These are phyloP conservation scores for Merodon equestris DNA, from an alignment of 2,888 invertebrate species.

Conservation along the genomic window DNA sequence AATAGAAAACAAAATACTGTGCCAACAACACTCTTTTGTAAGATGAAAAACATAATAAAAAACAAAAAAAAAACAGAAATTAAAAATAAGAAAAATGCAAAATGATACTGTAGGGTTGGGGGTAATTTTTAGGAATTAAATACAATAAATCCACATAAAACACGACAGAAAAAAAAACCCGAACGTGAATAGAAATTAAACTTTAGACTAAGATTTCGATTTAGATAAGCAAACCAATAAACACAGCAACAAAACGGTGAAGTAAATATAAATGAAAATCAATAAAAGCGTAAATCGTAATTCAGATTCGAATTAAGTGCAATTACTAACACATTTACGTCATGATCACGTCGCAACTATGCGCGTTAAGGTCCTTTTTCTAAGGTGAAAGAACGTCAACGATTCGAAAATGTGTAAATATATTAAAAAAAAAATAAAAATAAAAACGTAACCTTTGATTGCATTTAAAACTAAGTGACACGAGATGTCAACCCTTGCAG, in stretches of 20 bases:
- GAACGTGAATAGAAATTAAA: not conserved
- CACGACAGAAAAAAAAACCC: constrained; percentile 9
- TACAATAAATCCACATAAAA: no score
- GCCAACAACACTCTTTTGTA: constrained; percentile 66
- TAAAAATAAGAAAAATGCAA: constrained; percentile 17
- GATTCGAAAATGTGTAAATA: no score
- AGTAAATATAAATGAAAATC: no score
- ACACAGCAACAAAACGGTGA: constrained; percentile 33
- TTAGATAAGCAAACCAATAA: constrained; percentile 35
- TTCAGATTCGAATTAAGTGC: constrained; percentile 66
- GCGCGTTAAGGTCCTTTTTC: no score
- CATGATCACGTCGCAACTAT: constrained; percentile 14
- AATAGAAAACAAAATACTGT: constrained; percentile 55
- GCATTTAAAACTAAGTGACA: no score
- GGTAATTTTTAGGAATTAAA: constrained; percentile 50
- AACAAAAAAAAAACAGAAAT: constrained; percentile 37
- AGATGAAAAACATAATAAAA: constrained; percentile 43
- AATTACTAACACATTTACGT: constrained; percentile 61
- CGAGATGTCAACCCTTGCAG: no score
- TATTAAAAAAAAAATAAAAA: no score
- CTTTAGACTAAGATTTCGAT: constrained; percentile 50
- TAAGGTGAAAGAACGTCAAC: no score
- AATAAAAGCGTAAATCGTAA: constrained; percentile 32
- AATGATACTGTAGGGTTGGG: constrained; percentile 46
- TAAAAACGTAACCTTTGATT: no score